Evolutionary conservation across 2,797 vertebrate genomes (phyloP).

Genomic region (Danio albolineatus): DNA sequence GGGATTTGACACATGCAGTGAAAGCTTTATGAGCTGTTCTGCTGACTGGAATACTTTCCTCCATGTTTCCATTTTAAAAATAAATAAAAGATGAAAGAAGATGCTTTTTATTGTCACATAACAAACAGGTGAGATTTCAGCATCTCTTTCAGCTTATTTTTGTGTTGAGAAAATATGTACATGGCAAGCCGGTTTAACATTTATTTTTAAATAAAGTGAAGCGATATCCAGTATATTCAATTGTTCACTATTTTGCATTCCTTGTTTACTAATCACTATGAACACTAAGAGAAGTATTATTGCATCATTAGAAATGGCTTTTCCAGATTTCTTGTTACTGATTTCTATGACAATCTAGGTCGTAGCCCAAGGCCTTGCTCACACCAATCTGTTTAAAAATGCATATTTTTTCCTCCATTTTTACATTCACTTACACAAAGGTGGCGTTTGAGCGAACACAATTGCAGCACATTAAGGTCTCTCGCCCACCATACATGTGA

Average conservation of each 20-base stretch:
- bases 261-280: not conserved
- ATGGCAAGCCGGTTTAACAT: conserved; percentile 19
- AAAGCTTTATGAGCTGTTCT: not conserved
- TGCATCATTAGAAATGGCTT: not conserved
- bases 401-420: too few species aligned
- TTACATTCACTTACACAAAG: too few species aligned
- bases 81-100: not conserved
- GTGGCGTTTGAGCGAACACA: too few species aligned
- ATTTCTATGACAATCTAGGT: not conserved
- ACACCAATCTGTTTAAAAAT: too few species aligned
- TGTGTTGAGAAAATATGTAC: not conserved
- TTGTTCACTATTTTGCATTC: not conserved
- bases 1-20: not conserved
- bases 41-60: not conserved
- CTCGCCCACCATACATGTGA: too few species aligned
- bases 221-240: not conserved
- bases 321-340: not conserved
- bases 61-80: not conserved
- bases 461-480: too few species aligned
- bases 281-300: not conserved
- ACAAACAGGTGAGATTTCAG: not conserved
- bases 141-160: not conserved
- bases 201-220: not conserved
- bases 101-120: not conserved
- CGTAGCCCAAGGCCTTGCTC: not conserved